Base-by-base conservation (phyloP, 2,113 vertebrate species). In the Calypte anna region DNA sequence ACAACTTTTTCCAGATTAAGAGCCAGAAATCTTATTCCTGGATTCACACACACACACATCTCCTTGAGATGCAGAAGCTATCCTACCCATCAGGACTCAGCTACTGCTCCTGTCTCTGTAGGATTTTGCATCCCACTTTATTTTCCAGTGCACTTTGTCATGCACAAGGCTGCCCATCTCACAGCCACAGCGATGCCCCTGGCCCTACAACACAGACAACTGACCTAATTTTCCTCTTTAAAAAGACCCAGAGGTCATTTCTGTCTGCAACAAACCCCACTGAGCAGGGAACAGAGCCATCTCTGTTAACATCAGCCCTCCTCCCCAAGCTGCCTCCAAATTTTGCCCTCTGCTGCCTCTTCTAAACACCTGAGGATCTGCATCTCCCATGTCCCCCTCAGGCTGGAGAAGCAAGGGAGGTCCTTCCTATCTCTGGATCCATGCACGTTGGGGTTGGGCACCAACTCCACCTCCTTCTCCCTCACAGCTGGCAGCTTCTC, bases 191-290 rank as follows among this genome's bases (percentile, higher is more conserved):
- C 2, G 30, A 15, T 40, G 76, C 85, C 82, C 92, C 86, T 33
- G 88, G 92, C 77, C 86, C 94, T 76, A 6, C 15, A 23, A 25
- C 91, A 63, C 93, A 95, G 94, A 96, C 93, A 91, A 66, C 51
- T 93, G 94, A 96, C 95, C 96, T 91, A 82, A 82, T 96, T 97
- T 79, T 51, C 57, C 70, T 92, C 91, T 50, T 92, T 88, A 88
- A 62, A 53, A 90, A 93, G 63, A 82, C 51, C 92, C 91, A 84
- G 91, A 92, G 93, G 96, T 87, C 90, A 94, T 77, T 36, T 79
- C 69, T 1, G 12, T 90, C 93, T 96, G 94, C 57, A 86, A 81
- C 80, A 68, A 90, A 72, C 38, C 74, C 50, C 69, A 23, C 59
- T 7, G 61, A 62, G 88, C 14, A 2, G 0, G 24, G 44, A 51